A percentile compares a stretch with the other conserved stretches of the same genome.
phyloP scores from a whole-genome alignment of 1,140 invertebrate genomes.

The Wiebesia pumilae region DNA sequence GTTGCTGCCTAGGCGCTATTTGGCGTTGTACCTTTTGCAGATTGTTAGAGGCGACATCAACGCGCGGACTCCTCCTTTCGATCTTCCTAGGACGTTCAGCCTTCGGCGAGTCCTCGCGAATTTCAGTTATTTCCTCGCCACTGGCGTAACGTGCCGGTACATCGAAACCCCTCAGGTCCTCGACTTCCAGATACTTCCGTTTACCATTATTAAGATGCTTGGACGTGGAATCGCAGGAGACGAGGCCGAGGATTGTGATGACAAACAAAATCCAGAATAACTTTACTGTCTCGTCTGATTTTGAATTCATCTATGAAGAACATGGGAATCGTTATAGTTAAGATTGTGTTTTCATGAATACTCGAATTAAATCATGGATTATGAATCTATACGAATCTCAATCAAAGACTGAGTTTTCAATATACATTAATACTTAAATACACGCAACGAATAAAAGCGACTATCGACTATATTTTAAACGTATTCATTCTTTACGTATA shows the following conservation, averaged over 20 bases:
- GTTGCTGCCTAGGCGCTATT: slow-evolving; percentile 61
- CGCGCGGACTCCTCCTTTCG: neutral
- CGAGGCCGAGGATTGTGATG: neutral
- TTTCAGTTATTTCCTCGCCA: neutral
- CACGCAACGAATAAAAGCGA: no score
- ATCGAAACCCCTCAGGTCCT: slow-evolving; percentile 21
- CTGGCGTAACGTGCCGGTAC: no score
- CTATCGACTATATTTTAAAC: no score
- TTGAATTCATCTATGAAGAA: slow-evolving; percentile 39
- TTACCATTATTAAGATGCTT: neutral
- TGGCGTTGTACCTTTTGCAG: slow-evolving; percentile 29
- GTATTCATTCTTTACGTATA: no score
- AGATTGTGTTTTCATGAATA: no score
- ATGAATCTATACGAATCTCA: no score
- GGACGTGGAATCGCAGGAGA: neutral
- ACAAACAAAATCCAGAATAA: slow-evolving; percentile 17
- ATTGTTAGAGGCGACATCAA: neutral
- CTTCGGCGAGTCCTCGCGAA: no score
- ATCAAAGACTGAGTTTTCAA: no score
- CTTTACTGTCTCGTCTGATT: neutral
- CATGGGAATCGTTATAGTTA: neutral
- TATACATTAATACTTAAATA: no score
- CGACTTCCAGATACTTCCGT: slow-evolving; percentile 36
- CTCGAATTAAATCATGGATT: no score
- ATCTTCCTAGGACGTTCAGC: neutral